Evolutionary conservation across 2,113 vertebrate genomes (phyloP).

Genomic region (Hylia prasina): DNA sequence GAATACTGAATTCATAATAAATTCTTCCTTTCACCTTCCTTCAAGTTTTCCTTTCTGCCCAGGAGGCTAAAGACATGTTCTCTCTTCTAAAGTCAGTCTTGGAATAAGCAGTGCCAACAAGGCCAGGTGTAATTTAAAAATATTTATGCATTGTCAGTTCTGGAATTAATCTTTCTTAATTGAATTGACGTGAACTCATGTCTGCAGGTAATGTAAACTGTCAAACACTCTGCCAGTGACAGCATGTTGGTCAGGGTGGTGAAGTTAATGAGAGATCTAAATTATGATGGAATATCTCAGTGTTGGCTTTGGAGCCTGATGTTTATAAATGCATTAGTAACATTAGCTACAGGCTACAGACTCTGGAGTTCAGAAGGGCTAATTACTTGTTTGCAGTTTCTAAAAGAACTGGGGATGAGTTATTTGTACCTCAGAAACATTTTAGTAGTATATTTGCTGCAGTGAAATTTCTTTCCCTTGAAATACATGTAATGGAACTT

Average conservation of each 20-base stretch:
- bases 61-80: constrained; percentile 49
- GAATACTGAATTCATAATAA: constrained; percentile 13
- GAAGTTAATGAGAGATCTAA: constrained; percentile 62
- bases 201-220: constrained; percentile 70
- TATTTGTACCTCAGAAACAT: not conserved
- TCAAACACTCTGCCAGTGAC: constrained; percentile 60
- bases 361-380: constrained; percentile 18
- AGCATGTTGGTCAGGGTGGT: constrained; percentile 58
- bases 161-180: constrained; percentile 69
- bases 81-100: constrained; percentile 1
- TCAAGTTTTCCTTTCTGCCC: constrained; percentile 47
- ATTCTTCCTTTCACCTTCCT: constrained; percentile 36
- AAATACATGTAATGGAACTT: not conserved
- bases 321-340: constrained; percentile 63
- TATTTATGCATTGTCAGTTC: constrained; percentile 68
- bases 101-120: constrained; percentile 53
- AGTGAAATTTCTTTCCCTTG: not conserved
- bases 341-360: constrained; percentile 33
- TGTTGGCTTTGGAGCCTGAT: constrained; percentile 46
- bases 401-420: not conserved
- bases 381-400: constrained; percentile 47
- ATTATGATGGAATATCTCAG: constrained; percentile 52
- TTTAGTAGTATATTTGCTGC: not conserved
- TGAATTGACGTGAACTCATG: constrained; percentile 59
- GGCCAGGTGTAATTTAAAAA: constrained; percentile 66